These are phyloP conservation scores for Sebastiscus albofasciatus DNA, from an alignment of 2,797 vertebrate genomes.

Conservation along the genomic window DNA sequence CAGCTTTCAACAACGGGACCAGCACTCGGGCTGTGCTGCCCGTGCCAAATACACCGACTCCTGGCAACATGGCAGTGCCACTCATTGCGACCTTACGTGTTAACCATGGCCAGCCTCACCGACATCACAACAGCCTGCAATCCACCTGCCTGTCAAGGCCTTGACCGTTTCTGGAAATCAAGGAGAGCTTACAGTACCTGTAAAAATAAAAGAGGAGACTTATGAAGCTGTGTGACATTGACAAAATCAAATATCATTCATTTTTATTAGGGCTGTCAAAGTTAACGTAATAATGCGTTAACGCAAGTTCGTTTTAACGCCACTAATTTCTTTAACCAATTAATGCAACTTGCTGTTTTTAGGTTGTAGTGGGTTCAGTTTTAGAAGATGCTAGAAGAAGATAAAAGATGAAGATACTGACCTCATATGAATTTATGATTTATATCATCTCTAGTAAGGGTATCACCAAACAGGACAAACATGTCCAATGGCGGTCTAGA, in stretches of 20 bases:
- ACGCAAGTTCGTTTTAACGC: no score
- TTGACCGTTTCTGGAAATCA: background rate
- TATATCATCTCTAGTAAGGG: background rate
- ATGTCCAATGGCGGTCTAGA: background rate
- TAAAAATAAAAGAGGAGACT: constrained; percentile 4
- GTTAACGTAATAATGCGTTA: no score
- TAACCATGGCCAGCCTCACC: constrained; percentile 44
- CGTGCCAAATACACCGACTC: constrained; percentile 96
- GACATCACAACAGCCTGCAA: constrained; percentile 10
- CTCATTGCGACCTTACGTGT: constrained; percentile 42
- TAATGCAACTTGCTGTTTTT: no score
- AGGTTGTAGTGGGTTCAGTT: no score
- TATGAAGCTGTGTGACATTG: background rate
- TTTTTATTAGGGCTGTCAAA: background rate
- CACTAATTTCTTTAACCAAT: no score
- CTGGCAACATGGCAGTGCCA: constrained; percentile 88
- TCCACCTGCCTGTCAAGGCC: constrained; percentile 6
- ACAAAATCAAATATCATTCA: background rate
- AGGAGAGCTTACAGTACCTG: constrained; percentile 21
- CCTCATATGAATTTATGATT: no score
- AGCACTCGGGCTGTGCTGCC: constrained; percentile 93
- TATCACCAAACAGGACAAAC: constrained; percentile 28
- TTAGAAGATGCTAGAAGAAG: no score
- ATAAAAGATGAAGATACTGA: no score
- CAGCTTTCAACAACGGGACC: constrained; percentile 92